These are phyloP conservation scores for Parotia lawesii DNA, from an alignment of 2,113 vertebrate species.

Conservation along the genomic window DNA sequence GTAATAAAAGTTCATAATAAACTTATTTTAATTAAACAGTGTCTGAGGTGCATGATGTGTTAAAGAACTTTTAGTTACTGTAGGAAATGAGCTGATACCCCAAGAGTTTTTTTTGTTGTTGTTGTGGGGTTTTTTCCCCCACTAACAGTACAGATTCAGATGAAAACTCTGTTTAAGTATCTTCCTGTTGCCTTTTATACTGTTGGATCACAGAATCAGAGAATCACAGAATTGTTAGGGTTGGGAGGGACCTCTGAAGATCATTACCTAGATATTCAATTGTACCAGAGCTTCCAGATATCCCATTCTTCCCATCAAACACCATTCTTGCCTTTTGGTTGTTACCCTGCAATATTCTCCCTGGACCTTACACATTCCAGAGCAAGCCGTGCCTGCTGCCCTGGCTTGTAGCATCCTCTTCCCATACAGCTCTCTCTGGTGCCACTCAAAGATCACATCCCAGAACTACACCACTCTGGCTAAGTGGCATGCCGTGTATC, in stretches of 20 bases:
- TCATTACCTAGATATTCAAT: not conserved
- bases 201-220: not conserved
- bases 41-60: not conserved
- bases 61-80: not conserved
- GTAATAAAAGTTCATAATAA: not conserved
- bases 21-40: not conserved
- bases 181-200: not conserved
- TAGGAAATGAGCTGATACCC: not conserved
- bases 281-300: not conserved
- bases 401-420: not conserved
- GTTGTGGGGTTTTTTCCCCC: not conserved
- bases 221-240: not conserved
- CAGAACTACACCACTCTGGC: not conserved
- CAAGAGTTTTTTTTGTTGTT: not conserved
- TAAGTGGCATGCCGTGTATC: accelerated
- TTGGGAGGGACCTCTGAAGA: not conserved
- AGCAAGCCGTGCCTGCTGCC: not conserved
- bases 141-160: not conserved
- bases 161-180: not conserved
- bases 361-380: not conserved
- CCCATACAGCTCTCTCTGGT: slow-evolving; percentile 18
- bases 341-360: not conserved
- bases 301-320: not conserved
- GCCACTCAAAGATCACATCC: slow-evolving; percentile 32
- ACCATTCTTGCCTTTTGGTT: not conserved